phyloP scores from a whole-genome alignment of 2,888 invertebrate species.

The Pristionchus entomophagus region DNA sequence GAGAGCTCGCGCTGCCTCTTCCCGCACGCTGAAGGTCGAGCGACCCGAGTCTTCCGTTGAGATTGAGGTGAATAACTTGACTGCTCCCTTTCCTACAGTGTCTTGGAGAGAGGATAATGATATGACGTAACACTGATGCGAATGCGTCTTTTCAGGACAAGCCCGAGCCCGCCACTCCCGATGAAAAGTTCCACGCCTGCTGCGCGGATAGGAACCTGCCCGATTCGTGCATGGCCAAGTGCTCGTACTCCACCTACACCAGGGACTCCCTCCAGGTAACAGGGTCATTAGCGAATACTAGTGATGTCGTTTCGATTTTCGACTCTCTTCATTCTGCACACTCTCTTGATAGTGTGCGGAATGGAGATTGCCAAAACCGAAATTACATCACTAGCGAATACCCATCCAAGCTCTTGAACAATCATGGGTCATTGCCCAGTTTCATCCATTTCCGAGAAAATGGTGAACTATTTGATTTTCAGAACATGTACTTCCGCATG shows the following conservation, averaged over 20 bases:
- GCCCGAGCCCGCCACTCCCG: conserved; percentile 61
- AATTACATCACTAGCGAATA: too few relatives aligned
- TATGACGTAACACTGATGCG: not conserved
- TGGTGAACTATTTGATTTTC: too few relatives aligned
- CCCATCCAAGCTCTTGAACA: too few relatives aligned
- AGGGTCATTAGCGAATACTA: too few relatives aligned
- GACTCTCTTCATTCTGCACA: not conserved
- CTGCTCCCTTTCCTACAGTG: not conserved
- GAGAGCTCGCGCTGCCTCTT: conserved; percentile 65
- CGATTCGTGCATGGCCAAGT: conserved; percentile 72
- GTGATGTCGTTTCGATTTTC: too few relatives aligned
- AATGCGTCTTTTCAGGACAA: conserved; percentile 5
- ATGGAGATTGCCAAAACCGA: too few relatives aligned
- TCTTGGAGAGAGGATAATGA: not conserved
- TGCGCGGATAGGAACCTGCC: conserved; percentile 73
- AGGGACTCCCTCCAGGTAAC: conserved; percentile 51
- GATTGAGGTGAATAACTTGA: conserved; percentile 24
- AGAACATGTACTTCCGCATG: conserved; percentile 52
- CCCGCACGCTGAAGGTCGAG: conserved; percentile 62
- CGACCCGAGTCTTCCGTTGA: conserved; percentile 47
- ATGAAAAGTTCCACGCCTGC: conserved; percentile 73
- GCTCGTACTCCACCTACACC: conserved; percentile 71
- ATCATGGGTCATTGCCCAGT: too few relatives aligned
- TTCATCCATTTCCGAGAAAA: too few relatives aligned
- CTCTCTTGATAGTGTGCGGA: too few relatives aligned